phyloP scores from a whole-genome alignment of 1,140 invertebrate genomes.

The Drosophila tsacasi region DNA sequence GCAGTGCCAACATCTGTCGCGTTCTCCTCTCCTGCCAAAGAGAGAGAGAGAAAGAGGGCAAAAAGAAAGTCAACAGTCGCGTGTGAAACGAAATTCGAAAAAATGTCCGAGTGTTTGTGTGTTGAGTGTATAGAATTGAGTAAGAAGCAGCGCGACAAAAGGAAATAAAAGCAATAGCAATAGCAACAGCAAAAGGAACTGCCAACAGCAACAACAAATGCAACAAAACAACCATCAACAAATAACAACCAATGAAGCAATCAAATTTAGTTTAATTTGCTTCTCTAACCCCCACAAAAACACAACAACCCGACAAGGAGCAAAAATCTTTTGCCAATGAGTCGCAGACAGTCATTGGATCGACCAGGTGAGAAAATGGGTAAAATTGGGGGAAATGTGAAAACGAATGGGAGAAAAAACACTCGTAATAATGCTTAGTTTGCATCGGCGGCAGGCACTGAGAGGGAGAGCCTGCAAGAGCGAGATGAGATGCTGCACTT shows the following conservation, averaged over 20 bases:
- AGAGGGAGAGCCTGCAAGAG: conserved; percentile 17
- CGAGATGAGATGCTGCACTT: conserved; percentile 64
- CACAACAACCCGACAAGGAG: conserved; percentile 57
- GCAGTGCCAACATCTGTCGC: conserved; percentile 36
- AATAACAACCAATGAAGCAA: conserved; percentile 69
- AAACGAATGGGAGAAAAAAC: conserved; percentile 19
- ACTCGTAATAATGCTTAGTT: conserved; percentile 49
- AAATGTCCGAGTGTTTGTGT: conserved; percentile 56
- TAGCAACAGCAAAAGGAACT: conserved; percentile 33
- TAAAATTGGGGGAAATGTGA: conserved; percentile 35
- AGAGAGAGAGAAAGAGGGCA: conserved; percentile 33
- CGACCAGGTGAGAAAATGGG: conserved; percentile 77
- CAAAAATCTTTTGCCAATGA: conserved; percentile 84
- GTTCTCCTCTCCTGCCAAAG: conserved; percentile 21
- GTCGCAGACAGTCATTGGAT: conserved; percentile 85
- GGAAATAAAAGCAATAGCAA: conserved; percentile 47
- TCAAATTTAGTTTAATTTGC: conserved; percentile 66
- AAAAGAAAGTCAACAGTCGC: conserved; percentile 73
- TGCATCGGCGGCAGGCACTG: conserved; percentile 19
- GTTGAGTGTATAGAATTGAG: conserved; percentile 72
- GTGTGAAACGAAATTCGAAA: conserved; percentile 55
- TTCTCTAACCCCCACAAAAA: conserved; percentile 56
- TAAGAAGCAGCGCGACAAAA: conserved; percentile 55
- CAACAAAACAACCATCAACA: conserved; percentile 26
- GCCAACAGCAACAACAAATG: conserved; percentile 24